Evolutionary conservation across 2,888 invertebrate species (phyloP).

Genomic region (Julus scandinavius): DNA sequence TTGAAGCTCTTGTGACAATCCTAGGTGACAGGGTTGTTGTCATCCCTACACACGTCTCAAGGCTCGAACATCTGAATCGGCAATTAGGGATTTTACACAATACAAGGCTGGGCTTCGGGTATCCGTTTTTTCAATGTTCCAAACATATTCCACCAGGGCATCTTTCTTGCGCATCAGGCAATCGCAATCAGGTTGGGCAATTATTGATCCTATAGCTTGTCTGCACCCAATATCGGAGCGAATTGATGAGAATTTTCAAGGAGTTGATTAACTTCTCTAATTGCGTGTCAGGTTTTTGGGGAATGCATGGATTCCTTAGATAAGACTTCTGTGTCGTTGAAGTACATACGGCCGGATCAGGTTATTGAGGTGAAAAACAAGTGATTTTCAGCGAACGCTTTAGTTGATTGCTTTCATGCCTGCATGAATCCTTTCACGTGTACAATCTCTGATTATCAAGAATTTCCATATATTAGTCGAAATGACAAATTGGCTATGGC

Average conservation of each 20-base stretch:
- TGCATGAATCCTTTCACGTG: neutral
- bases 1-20: neutral
- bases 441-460: neutral
- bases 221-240: neutral
- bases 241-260: neutral
- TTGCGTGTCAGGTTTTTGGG: neutral
- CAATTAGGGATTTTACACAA: neutral
- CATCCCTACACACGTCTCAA: too few species aligned
- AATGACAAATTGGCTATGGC: neutral
- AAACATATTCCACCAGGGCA: too few species aligned
- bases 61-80: neutral
- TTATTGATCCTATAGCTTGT: neutral
- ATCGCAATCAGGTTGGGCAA: conserved; percentile 1
- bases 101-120: neutral
- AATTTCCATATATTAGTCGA: neutral
- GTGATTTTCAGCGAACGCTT: neutral
- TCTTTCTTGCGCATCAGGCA: neutral
- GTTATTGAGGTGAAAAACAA: neutral
- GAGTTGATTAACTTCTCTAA: neutral
- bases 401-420: neutral
- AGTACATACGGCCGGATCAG: neutral
- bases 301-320: neutral
- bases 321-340: neutral
- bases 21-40: neutral
- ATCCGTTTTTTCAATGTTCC: too few species aligned